Evolutionary conservation across 2,888 invertebrate species (phyloP).

Genomic region (Prenolepis imparis): DNA sequence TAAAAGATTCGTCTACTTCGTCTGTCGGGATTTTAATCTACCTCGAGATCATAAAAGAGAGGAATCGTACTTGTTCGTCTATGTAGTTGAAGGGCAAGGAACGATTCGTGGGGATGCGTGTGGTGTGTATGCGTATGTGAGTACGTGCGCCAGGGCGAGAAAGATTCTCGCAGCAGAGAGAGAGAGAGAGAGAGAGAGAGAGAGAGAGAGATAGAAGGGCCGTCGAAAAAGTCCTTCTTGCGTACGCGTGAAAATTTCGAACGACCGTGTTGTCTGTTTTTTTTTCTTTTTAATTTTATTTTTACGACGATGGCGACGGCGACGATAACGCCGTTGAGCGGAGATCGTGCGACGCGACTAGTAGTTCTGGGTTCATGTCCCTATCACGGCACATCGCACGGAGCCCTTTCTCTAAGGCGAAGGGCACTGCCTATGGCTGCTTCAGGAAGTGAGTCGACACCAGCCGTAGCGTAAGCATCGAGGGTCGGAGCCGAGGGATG

Average conservation of each 20-base stretch:
- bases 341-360: constrained; percentile 73
- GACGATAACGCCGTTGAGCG: constrained; percentile 68
- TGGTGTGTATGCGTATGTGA: neutral
- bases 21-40: constrained; percentile 31
- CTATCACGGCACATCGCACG: constrained; percentile 93
- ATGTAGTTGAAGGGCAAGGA: constrained; percentile 57
- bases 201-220: constrained; percentile 47
- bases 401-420: constrained; percentile 85
- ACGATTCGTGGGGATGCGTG: constrained; percentile 51
- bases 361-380: constrained; percentile 89
- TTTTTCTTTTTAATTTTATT: constrained; percentile 18
- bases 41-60: neutral
- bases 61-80: constrained; percentile 39
- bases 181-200: constrained; percentile 48
- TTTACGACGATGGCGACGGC: constrained; percentile 57
- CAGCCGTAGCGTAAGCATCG: constrained; percentile 97
- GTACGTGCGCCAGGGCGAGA: constrained; percentile 12
- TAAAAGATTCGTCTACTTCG: constrained; percentile 5
- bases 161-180: constrained; percentile 13
- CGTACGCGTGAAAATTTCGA: constrained; percentile 58
- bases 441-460: constrained; percentile 97
- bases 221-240: constrained; percentile 67
- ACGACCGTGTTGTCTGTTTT: constrained; percentile 31
- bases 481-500: constrained; percentile 85
- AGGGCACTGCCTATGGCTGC: constrained; percentile 92